Percentiles rank a stretch among this genome's conserved stretches.
Evolutionary conservation across 2,888 invertebrate species (phyloP).

Genomic region (Cheilosia grossa): DNA sequence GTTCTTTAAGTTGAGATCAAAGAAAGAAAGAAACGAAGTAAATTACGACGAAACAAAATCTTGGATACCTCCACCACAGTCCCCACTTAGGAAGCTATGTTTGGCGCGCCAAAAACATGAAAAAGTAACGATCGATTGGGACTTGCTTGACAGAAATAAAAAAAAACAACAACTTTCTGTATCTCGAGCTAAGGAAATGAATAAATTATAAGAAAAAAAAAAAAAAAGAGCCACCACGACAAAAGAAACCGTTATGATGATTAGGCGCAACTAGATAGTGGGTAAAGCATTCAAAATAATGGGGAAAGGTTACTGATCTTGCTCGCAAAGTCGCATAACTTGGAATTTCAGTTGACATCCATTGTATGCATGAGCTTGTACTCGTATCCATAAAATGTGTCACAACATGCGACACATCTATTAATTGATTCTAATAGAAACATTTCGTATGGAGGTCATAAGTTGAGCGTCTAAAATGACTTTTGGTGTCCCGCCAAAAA

Average conservation of each 20-base stretch:
- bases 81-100: conserved; percentile 45
- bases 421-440: conserved; percentile 70
- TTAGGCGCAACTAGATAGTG: conserved; percentile 50
- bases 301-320: conserved; percentile 68
- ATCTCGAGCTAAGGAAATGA: conserved; percentile 66
- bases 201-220: conserved; percentile 59
- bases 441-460: conserved; percentile 56
- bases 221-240: conserved; percentile 18
- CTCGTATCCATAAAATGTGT: conserved; percentile 58
- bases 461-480: conserved; percentile 13
- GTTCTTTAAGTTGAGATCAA: not conserved
- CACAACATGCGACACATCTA: conserved; percentile 60
- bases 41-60: conserved; percentile 18
- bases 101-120: conserved; percentile 55
- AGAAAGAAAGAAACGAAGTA: conserved; percentile 25
- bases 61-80: conserved; percentile 35
- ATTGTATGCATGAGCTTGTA: conserved; percentile 63
- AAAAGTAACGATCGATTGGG: conserved; percentile 70
- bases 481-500: conserved; percentile 25
- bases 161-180: conserved; percentile 5
- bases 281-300: conserved; percentile 23
- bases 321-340: conserved; percentile 19
- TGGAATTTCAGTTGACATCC: conserved; percentile 65
- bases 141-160: conserved; percentile 48
- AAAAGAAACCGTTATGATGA: conserved; percentile 53